Base-by-base conservation (phyloP, 2,888 invertebrate genomes). In the Stenotaenia linearis region DNA sequence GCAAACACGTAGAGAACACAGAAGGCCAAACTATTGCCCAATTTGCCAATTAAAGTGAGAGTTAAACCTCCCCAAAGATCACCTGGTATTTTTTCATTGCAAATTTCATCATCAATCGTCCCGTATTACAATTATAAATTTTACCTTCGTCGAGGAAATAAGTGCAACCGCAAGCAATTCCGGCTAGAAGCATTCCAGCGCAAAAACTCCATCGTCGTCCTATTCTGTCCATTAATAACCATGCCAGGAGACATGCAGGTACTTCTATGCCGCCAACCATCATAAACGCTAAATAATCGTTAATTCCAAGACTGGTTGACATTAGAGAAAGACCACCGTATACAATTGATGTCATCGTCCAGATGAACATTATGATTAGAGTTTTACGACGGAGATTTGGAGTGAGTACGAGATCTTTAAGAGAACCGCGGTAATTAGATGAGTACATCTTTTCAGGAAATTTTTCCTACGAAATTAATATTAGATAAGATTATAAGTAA, bases 1-100 rank as follows among this genome's bases (percentile, higher is more conserved):
- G 91, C 90, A 83, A 91, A 89, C 1, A 92, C 91, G 85, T 91
- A 92, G 85, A 91, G 91, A 0, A 91, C 90, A 0, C 90, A 90
- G 83, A 91, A 91, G 0, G 91, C 90, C 0, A 90, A 90, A 4
- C 91, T 91, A n/a, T 90, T 90, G 40, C 90, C 90, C 75, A 91
- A 88, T 81, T 91, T 89, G 0, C 91, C 91, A 78, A 91, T 85
- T 89, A 91, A 91, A 9, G 91, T 91, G 79, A 91, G 85, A 0
- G 87, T 86, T 0, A 91, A 90, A 15, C 90, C 90, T 74, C 90
- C 86, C 91, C 90, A 91, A 0, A 90, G 56, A n/a, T 40, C 37
- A 56, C 40, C 81, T 81, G 61, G 1, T 61, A 79, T 28, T 40
- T n/a, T n/a, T 23, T 23, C 10, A 23, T 69, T 69, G 6, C 3